Evolutionary conservation across 2,797 vertebrate species (phyloP), one percentile per base, ranked within the genome.

Genomic region (Mastacembelus armatus): DNA sequence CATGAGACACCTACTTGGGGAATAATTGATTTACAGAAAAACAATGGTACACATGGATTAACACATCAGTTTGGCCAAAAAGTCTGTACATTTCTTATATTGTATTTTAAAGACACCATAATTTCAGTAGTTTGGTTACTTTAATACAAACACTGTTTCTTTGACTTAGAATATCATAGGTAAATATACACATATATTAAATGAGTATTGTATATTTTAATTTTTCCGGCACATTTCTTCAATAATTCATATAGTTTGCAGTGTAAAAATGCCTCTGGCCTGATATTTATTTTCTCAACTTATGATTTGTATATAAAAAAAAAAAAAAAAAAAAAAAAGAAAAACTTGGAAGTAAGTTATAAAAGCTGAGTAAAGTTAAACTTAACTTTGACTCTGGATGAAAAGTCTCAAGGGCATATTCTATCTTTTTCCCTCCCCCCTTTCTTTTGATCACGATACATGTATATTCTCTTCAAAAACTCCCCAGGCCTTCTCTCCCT

Each of bases 401-500:
- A 35, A 66, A 40, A 69, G 26, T 81, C 63, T 83, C 72, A 81
- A 85, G 79, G 79, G 66, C 61, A 40, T 18, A 8, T 15, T 63
- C 68, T 59, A 44, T 68, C 54, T 48, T 54, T 48, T 30, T 44
- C 55, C 18, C 27, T 33, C 42, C 42, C 10, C 24, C 16, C 38
- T 32, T 61, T 52, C 59, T 68, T 73, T 77, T 86, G 78, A 85
- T 78, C 60, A 54, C 24, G 51, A 79, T 60, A 74, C 26, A 50
- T 76, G 60, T 77, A 60, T 40, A 73, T 78, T 78, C 64, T 78
- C 73, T 80, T 73, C 27, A 77, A 70, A 75, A 74, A 3, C 55
- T 80, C 70, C 62, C 51, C 61, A 43, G 74, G 75, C 77, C 48
- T 67, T 66, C 48, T 74, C 47, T 71, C 55, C 40, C 57, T 69